phyloP scores from a whole-genome alignment of 92 coral and sea anemone genomes.

The Parazoanthus darwini region DNA sequence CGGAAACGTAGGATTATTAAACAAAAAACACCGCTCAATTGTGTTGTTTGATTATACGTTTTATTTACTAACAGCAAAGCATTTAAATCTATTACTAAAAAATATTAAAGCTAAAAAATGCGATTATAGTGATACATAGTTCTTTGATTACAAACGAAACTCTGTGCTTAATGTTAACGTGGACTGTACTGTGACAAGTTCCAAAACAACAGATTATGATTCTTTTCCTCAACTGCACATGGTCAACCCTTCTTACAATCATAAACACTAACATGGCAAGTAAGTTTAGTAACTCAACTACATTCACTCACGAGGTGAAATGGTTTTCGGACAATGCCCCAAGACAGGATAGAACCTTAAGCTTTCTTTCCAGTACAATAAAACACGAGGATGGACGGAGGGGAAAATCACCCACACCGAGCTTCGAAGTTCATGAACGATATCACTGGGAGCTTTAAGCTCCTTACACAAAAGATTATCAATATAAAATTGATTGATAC shows the following conservation, averaged over 20 bases:
- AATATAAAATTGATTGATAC: neutral
- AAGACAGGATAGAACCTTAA: neutral
- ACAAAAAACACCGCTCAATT: too few species aligned
- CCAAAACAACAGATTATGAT: neutral
- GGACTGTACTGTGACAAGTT: neutral
- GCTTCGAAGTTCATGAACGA: neutral
- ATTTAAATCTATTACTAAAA: too few species aligned
- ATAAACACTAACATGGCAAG: neutral
- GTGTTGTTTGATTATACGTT: too few species aligned
- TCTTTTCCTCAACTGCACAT: neutral
- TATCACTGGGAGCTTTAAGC: slow-evolving; percentile 11
- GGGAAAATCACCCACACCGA: slow-evolving; percentile 1
- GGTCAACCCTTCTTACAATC: neutral
- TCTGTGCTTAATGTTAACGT: neutral
- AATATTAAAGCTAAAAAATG: too few species aligned
- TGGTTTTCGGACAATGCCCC: neutral
- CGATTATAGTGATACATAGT: neutral
- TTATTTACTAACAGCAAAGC: too few species aligned
- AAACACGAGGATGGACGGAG: neutral
- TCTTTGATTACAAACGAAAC: neutral
- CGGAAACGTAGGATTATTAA: too few species aligned
- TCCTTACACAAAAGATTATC: neutral
- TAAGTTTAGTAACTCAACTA: neutral
- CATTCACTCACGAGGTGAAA: neutral
- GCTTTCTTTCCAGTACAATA: neutral